Evolutionary conservation across 1,140 invertebrate species (phyloP), one percentile per base, ranked within the genome.

Genomic region (Tetramorium alpestre): DNA sequence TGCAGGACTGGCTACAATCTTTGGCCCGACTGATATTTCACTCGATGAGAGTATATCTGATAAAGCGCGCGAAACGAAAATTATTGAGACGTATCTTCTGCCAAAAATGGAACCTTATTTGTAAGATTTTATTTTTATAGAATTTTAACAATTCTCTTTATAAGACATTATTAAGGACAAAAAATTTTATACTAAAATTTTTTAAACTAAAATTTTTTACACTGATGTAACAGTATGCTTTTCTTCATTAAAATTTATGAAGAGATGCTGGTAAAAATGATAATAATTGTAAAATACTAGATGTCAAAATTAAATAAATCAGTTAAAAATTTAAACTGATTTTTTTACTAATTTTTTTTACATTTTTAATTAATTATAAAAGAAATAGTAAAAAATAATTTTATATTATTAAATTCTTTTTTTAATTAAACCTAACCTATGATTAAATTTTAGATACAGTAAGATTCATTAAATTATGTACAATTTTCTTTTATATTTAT

Each of bases 1-100:
- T 47, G 97, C 98, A 44, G 99, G 99, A n/a, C 95, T 99, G 69
- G 98, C 97, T 13, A 98, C 97, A 54, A 97, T 99, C 72, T 99
- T 98, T 96, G 98, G 98, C 18, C 98, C 98, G 3, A 96, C 97
- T n/a, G 98, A 99, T 94, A 95, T 96, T 62, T 96, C 98, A 85
- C 95, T 99, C 4, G 96, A 97, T 87, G 97, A 98, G 92, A 97
- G 98, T 85, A 97, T 97, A 89, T 96, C 97, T 73, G 98, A 99
- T 93, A 98, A 98, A 95, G 93, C 96, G 58, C 97, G 97, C 94
- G 98, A 99, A 95, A 95, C 96, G 62, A 96, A 97, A 95, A 97
- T 98, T 89, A 96, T 98, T 87, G 97, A 98, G 95, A 96, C 95
- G 91, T 96, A 97, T 86, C 96, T 99, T 62, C 93, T 97, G 89